Percentiles rank a stretch among this genome's conserved stretches.
phyloP scores from a whole-genome alignment of 1,140 invertebrate genomes.

The Apis florea region DNA sequence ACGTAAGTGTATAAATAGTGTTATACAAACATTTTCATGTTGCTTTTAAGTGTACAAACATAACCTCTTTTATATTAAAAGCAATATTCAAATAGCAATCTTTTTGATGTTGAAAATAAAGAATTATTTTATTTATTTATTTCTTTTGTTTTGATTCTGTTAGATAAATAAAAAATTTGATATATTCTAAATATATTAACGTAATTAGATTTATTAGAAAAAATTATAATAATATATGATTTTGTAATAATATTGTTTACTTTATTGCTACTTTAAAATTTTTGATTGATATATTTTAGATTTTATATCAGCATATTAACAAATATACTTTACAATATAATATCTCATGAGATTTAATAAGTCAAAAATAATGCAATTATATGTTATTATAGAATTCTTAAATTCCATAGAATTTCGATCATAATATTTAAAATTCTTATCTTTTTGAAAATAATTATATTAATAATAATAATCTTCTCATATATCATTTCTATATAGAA shows the following conservation, averaged over 20 bases:
- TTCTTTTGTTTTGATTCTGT: too few species aligned
- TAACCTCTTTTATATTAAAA: not conserved
- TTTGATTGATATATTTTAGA: not conserved
- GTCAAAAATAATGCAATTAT: too few species aligned
- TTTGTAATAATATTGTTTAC: too few species aligned
- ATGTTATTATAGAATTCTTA: too few species aligned
- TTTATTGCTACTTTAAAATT: too few species aligned
- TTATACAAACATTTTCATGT: not conserved
- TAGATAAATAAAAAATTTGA: not conserved
- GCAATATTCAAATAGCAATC: not conserved
- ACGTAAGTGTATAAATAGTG: constrained; percentile 15
- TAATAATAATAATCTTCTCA: not conserved
- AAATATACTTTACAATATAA: too few species aligned
- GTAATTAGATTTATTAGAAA: not conserved
- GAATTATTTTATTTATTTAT: not conserved
- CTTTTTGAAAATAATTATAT: not conserved
- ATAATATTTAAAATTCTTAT: not conserved
- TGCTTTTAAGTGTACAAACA: not conserved
- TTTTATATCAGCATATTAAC: not conserved
- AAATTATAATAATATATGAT: not conserved
- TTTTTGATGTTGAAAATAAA: not conserved
- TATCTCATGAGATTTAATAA: not conserved
- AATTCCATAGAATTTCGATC: not conserved
- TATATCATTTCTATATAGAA: not conserved
- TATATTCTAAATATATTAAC: not conserved